phyloP scores from a whole-genome alignment of 2,797 vertebrate genomes.

The Enteromius radiatus region DNA sequence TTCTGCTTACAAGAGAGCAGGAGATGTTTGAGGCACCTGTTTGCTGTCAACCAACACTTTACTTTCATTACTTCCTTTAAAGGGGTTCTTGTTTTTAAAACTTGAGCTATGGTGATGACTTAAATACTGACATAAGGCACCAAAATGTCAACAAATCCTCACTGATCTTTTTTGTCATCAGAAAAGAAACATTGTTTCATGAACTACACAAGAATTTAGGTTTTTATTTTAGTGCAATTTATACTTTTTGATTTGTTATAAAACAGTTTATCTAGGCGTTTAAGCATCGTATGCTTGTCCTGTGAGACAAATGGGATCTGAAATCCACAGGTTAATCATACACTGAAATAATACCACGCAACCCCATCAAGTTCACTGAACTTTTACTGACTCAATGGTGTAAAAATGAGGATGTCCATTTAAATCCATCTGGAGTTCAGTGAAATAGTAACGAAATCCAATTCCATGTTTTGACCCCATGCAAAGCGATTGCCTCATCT shows the following conservation, averaged over 20 bases:
- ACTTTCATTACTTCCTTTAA: conserved; percentile 40
- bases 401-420: neutral
- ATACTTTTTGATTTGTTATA: neutral
- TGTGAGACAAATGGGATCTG: conserved; percentile 41
- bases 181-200: neutral
- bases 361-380: conserved; percentile 27
- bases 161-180: neutral
- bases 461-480: conserved; percentile 3
- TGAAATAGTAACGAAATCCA: conserved; percentile 35
- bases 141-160: conserved; percentile 2
- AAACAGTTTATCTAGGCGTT: neutral
- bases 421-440: conserved; percentile 22
- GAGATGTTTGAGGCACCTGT: conserved; percentile 58
- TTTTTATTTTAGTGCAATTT: neutral
- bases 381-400: neutral
- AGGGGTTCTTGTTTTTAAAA: conserved; percentile 8
- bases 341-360: conserved; percentile 41
- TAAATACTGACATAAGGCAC: neutral
- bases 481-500: conserved; percentile 32
- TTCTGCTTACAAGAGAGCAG: conserved; percentile 45
- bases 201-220: neutral
- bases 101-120: neutral
- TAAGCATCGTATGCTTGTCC: neutral
- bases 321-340: conserved; percentile 37
- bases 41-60: conserved; percentile 55